These are phyloP conservation scores for Mesocricetus auratus DNA, from an alignment of 2,113 vertebrate genomes.

Conservation along the genomic window DNA sequence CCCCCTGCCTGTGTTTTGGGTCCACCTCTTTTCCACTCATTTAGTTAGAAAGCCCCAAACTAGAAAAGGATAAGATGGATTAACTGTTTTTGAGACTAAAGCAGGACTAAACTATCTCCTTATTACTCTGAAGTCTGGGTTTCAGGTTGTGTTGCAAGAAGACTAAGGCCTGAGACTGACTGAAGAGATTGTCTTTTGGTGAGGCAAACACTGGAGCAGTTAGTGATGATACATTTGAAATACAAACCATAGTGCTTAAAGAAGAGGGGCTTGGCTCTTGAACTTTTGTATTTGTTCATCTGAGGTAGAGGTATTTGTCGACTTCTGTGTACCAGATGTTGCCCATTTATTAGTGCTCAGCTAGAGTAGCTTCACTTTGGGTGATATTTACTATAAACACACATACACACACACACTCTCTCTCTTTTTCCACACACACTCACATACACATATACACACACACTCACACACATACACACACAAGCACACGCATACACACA, in stretches of 20 bases:
- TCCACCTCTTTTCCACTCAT: not conserved
- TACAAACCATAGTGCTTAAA: not conserved
- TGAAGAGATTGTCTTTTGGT: not conserved
- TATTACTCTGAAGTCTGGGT: not conserved
- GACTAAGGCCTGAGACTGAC: not conserved
- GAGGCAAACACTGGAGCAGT: not conserved
- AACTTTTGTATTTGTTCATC: not conserved
- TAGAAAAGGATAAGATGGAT: not conserved
- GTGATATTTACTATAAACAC: not conserved
- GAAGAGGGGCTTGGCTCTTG: not conserved
- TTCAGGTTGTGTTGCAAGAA: slow-evolving; percentile 11
- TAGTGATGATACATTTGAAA: slow-evolving; percentile 9
- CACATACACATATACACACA: not conserved
- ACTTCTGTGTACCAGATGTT: not conserved
- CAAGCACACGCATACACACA: not conserved
- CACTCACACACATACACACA: not conserved
- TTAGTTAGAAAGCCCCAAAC: not conserved
- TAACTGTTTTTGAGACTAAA: not conserved
- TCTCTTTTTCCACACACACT: too few relatives aligned
- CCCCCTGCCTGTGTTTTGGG: not conserved
- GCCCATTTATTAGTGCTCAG: not conserved
- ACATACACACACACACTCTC: not conserved
- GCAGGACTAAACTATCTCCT: slow-evolving; percentile 72
- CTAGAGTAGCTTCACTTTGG: not conserved
- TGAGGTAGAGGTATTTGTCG: not conserved